Evolutionary conservation across 2,797 vertebrate genomes (phyloP).

Genomic region (Galaxias olidus): DNA sequence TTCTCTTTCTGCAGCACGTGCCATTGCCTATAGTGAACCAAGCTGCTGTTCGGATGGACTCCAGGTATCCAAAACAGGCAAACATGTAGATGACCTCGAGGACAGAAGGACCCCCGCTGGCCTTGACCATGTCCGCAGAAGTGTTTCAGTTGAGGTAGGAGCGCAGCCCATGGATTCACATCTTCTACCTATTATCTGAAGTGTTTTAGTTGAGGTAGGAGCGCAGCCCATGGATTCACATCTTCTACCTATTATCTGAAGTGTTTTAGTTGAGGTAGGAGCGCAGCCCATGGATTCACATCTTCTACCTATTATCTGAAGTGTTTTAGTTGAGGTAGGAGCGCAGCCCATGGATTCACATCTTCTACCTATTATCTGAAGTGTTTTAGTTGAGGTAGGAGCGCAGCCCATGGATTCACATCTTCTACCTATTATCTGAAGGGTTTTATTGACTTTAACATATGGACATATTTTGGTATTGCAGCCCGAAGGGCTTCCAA

Average conservation of each 20-base stretch:
- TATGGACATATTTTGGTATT: not conserved
- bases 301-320: not conserved
- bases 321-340: not conserved
- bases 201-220: not conserved
- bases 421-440: not conserved
- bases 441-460: too few relatives aligned
- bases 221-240: not conserved
- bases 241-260: not conserved
- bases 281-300: not conserved
- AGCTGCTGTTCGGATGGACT: constrained; percentile 82
- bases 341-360: not conserved
- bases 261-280: not conserved
- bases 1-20: constrained; percentile 76
- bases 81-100: constrained; percentile 67
- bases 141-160: constrained; percentile 85
- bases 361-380: constrained; percentile 45
- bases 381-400: constrained; percentile 54
- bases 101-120: constrained; percentile 76
- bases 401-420: not conserved
- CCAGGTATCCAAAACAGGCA: constrained; percentile 69
- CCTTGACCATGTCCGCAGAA: constrained; percentile 82
- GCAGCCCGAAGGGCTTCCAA: constrained; percentile 88
- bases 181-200: not conserved
- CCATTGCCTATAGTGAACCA: constrained; percentile 83
- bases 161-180: constrained; percentile 8